Percentiles rank a stretch among this genome's conserved stretches.
Evolutionary conservation across 2,797 vertebrate genomes (phyloP).

Genomic region (Spheniscus humboldti): DNA sequence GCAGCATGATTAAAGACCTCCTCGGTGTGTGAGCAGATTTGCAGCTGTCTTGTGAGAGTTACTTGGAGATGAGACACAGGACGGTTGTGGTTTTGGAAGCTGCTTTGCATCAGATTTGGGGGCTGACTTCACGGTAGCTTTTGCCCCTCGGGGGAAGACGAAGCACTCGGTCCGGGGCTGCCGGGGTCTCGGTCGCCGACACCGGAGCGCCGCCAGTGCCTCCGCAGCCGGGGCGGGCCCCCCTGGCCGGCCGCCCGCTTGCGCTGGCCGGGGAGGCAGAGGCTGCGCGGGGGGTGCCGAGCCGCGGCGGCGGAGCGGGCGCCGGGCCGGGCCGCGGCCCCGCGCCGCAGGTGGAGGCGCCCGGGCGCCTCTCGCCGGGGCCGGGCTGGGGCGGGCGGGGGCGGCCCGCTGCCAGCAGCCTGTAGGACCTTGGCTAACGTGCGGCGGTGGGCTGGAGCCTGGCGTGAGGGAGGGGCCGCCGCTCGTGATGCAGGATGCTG

Average conservation of each 20-base stretch:
- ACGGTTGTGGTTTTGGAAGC: conserved; percentile 47
- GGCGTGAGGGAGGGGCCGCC: conserved; percentile 45
- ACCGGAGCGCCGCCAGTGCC: not conserved
- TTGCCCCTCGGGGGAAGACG: conserved; percentile 21
- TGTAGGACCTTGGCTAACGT: conserved; percentile 35
- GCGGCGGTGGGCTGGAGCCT: conserved; percentile 39
- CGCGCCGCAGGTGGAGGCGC: conserved; percentile 11
- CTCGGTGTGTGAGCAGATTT: conserved; percentile 74
- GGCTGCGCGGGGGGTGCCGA: not conserved
- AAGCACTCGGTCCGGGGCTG: not conserved
- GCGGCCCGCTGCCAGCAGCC: conserved; percentile 51
- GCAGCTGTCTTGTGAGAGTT: conserved; percentile 34
- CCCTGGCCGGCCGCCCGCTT: not conserved
- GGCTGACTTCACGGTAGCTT: conserved; percentile 69
- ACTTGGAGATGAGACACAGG: conserved; percentile 71
- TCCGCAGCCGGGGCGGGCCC: not conserved
- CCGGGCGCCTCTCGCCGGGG: not conserved
- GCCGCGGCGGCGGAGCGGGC: not conserved
- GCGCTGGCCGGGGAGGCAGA: not conserved
- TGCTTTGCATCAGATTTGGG: conserved; percentile 57
- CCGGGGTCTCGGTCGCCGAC: not conserved
- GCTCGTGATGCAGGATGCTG: conserved; percentile 56
- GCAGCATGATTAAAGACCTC: conserved; percentile 65
- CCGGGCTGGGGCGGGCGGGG: not conserved
- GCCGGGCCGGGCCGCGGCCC: not conserved